A percentile compares a stretch with the other conserved stretches of the same genome.
phyloP scores from a whole-genome alignment of 2,797 vertebrate species.

The Arnoldichthys spilopterus region DNA sequence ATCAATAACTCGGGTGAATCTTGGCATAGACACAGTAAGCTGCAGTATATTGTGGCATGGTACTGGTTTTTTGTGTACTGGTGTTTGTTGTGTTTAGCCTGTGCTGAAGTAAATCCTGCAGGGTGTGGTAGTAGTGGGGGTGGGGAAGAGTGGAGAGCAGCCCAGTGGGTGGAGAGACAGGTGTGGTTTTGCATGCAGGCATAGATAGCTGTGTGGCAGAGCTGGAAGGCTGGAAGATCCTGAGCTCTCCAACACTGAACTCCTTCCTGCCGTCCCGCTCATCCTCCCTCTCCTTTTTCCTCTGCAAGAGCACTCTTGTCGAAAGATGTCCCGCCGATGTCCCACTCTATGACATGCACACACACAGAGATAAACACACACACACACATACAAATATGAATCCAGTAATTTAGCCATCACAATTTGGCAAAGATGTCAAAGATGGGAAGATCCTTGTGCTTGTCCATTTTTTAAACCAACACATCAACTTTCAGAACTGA shows the following conservation, averaged over 20 bases:
- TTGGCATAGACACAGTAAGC: conserved; percentile 36
- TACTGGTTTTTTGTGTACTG: neutral
- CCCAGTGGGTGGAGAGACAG: conserved; percentile 50
- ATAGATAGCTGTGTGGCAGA: conserved; percentile 52
- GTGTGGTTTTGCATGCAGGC: conserved; percentile 63
- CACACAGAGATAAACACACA: neutral
- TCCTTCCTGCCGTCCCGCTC: conserved; percentile 40
- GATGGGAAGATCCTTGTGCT: too few relatives aligned
- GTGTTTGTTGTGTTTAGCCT: conserved; percentile 19
- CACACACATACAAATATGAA: too few relatives aligned
- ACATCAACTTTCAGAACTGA: too few relatives aligned
- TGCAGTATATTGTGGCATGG: neutral
- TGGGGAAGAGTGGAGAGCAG: conserved; percentile 44
- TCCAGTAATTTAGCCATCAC: too few relatives aligned
- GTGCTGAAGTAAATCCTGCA: conserved; percentile 11
- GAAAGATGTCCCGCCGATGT: neutral
- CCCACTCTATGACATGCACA: conserved; percentile 32
- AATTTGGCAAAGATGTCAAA: too few relatives aligned
- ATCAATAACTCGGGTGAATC: conserved; percentile 25
- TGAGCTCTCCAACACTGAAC: conserved; percentile 54
- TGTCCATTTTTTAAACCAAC: too few relatives aligned
- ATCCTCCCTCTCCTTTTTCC: conserved; percentile 49
- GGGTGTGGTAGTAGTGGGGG: neutral
- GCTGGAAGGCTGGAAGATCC: conserved; percentile 46
- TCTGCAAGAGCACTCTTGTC: conserved; percentile 26